Base-by-base conservation (phyloP, 2,113 vertebrate species). In the Brachyistius frenatus region DNA sequence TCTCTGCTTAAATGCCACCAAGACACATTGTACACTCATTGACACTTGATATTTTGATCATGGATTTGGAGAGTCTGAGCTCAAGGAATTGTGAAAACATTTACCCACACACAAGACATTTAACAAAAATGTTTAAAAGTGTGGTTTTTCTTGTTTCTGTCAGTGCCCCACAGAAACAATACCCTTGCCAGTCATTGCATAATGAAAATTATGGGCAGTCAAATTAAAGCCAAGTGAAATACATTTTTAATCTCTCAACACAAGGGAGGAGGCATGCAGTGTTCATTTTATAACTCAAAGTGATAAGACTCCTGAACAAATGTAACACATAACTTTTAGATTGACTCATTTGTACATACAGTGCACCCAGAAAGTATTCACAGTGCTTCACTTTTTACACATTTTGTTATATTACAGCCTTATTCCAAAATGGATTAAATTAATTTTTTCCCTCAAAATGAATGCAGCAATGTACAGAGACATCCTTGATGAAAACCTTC, bases 51-150 rank as follows among this genome's bases (percentile, higher is more conserved):
- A 46, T 39, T 36, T 39, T 79, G 57, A 67, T 66, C 68, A 7
- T 57, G 7, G 23, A 31, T 65, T 11, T 50, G 2, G 46, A 36
- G 30, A 23, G 3, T 64, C n/a, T 62, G 6, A 53, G 0, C 50
- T 16, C 9, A 64, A 23, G 47, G 8, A 66, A 44, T 11, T 3
- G 5, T 62, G 53, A 67, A 78, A 72, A 67, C 69, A 77, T 8
- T 49, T 56, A 70, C 63, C 68, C 79, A 61, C 69, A 69, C 30
- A 73, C 33, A 64, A 71, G 35, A 69, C 3, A 10, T 10, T 31
- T 62, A 69, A 80, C 55, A 52, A 7, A 65, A 37, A 35, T 57
- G 44, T 83, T 83, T 67, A 33, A 61, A 64, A 56, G 33, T 9
- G 56, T 15, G 61, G 64, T 81, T 70, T 67, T 13, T 31, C 3